Percentiles rank a stretch among this genome's conserved stretches.
These are phyloP conservation scores for Salarias fasciatus DNA, from an alignment of 2,797 vertebrate species.

Conservation along the genomic window DNA sequence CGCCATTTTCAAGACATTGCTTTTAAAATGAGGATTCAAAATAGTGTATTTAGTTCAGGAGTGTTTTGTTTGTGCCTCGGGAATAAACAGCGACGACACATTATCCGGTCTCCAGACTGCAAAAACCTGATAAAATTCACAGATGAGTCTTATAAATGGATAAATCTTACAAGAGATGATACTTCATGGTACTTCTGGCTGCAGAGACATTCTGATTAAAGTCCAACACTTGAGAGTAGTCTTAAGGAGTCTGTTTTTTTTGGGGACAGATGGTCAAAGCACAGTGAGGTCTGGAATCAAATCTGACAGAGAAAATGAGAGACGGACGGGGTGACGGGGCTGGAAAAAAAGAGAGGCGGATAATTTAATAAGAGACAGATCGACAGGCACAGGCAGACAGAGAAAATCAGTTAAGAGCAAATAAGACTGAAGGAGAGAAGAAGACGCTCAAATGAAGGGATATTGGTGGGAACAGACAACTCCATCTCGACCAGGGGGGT, in stretches of 20 bases:
- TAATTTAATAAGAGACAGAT: background rate
- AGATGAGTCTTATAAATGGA: background rate
- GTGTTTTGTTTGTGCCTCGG: no score
- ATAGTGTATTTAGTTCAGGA: background rate
- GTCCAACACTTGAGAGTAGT: constrained; percentile 3
- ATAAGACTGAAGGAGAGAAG: background rate
- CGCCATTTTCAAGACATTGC: no score
- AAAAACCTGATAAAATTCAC: background rate
- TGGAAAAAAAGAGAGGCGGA: constrained; percentile 1
- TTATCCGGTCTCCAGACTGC: background rate
- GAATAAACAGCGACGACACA: no score
- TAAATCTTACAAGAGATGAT: background rate
- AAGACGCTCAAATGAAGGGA: background rate
- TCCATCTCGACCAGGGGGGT: no score
- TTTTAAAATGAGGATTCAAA: no score
- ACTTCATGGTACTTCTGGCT: background rate
- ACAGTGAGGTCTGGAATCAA: constrained; percentile 31
- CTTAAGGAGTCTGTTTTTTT: constrained; percentile 10
- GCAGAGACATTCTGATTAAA: constrained; percentile 9
- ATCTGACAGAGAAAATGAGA: constrained; percentile 32
- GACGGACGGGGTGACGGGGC: background rate
- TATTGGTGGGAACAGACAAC: no score
- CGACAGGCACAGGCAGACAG: background rate
- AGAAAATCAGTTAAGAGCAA: background rate
- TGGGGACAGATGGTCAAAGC: constrained; percentile 43